Evolutionary conservation across 2,888 invertebrate genomes (phyloP), one percentile per base, ranked within the genome.

Genomic region (Leptopterna dolabrata): DNA sequence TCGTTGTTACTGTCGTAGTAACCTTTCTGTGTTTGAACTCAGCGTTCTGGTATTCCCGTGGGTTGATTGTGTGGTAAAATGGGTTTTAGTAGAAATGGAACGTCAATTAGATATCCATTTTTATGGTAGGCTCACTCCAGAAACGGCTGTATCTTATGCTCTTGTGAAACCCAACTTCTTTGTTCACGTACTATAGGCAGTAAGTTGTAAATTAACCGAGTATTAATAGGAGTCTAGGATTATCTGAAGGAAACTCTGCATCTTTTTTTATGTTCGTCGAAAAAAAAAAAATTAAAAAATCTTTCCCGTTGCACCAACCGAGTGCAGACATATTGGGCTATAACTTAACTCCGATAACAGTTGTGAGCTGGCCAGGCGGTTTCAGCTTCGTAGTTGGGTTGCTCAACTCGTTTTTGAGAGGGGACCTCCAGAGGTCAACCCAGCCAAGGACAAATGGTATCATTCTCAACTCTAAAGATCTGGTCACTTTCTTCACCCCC

Each of bases 371-470:
- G 27, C 41, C 73, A 13, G 36, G 73, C 73, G 29, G 16, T 51
- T 24, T 24, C 55, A 19, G n/a, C 19, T 45, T 24, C 24, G 24
- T 63, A 63, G 30, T 41, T 76, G 6, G 30, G 73, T 76, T 76
- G 73, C 73, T 41, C 73, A 76, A 76, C 73, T 29, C 16, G 73
- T 76, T 76, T 76, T 76, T 76, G 30, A 76, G 41, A 30, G 73
- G 30, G 73, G 30, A 30, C 73, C 73, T 19, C n/a, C 9, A 16
- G 73, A 29, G 73, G 30, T 16, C n/a, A 30, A 14, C 30, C 73
- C 36, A 19, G 7, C 73, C 73, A 76, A 76, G 73, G 73, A 76
- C 73, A 41, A 76, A 41, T 76, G 30, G 73, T 41, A 41, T 76
- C 73, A 30, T 76, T 30, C 73, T 14, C 73, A 41, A 41, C 73